Conservation (phyloP, 2,113 vertebrate species). For the Gambusia holbrooki region DNA sequence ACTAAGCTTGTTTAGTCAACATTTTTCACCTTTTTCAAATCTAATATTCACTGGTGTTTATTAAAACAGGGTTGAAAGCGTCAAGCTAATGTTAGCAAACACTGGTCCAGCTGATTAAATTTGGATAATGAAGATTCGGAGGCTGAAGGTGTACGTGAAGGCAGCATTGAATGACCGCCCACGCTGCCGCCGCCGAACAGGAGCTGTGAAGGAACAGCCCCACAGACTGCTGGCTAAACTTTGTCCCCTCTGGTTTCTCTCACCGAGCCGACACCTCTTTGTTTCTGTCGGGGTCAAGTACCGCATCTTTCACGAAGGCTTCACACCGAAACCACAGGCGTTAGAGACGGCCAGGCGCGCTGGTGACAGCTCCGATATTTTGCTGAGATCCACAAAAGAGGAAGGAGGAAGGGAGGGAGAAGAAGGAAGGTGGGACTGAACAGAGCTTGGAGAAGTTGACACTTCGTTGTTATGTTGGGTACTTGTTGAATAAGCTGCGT, state of each 20-base stretch:
- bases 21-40: background rate
- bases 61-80: background rate
- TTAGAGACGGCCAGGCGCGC: background rate
- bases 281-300: constrained; percentile 55
- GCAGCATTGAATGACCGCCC: constrained; percentile 42
- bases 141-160: constrained; percentile 38
- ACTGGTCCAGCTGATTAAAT: background rate
- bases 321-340: background rate
- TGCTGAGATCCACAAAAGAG: background rate
- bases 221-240: constrained; percentile 56
- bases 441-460: constrained; percentile 39
- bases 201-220: constrained; percentile 40
- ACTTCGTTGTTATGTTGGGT: constrained; percentile 43
- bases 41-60: background rate
- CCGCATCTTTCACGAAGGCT: background rate
- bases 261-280: constrained; percentile 54
- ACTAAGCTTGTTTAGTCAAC: background rate
- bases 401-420: background rate
- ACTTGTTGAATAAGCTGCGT: constrained; percentile 58
- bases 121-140: background rate
- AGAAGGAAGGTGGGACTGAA: constrained; percentile 14
- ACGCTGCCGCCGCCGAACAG: constrained; percentile 22
- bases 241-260: constrained; percentile 71
- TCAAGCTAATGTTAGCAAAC: background rate
- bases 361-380: constrained; percentile 16